Evolutionary conservation across 2,797 vertebrate genomes (phyloP), one percentile per base, ranked within the genome.

Genomic region (Pseudopleuronectes americanus): DNA sequence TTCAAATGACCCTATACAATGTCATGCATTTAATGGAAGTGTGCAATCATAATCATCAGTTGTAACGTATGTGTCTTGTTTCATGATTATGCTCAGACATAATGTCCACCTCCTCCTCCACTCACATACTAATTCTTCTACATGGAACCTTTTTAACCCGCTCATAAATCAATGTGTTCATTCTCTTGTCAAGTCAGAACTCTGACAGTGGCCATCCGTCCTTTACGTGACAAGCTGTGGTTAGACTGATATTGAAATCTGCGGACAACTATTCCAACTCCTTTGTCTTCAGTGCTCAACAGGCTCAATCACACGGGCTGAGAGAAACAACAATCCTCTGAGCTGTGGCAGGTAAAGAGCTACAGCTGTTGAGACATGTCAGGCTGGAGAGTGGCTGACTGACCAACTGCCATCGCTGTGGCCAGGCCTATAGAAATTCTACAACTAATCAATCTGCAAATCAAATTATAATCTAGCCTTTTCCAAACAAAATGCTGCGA

Each of bases 141-240:
- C 9, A 53, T 31, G 28, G 68, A 78, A 65, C 63, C 63, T 62
- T 81, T 64, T 68, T 62, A 74, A 83, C 77, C 69, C 31, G 73
- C 61, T 62, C 79, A 88, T 89, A 64, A 87, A 89, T 89, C 87
- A 90, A 63, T 73, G 74, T 55, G 49, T 36, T 75, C 68, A 43
- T 47, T 64, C 57, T 81, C 62, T 77, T 48, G 76, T 83, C 67
- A 41, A 84, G 72, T 85, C 51, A 69, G 78, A 80, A 69, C 58
- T 57, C 13, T 74, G 89, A 88, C 64, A 89, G 79, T 22, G 4
- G 69, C 51, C 66, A 47, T 92, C 79, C 62, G 89, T 93, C 86
- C 91, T 58, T 22, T 41, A 4, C 31, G 65, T 68, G 66, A 73
- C 69, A 62, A 64, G 68, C 48, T 63, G 52, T 38, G 77, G 45